These are phyloP conservation scores for Acromyrmex heyeri DNA, from an alignment of 1,140 invertebrate species.

Conservation along the genomic window DNA sequence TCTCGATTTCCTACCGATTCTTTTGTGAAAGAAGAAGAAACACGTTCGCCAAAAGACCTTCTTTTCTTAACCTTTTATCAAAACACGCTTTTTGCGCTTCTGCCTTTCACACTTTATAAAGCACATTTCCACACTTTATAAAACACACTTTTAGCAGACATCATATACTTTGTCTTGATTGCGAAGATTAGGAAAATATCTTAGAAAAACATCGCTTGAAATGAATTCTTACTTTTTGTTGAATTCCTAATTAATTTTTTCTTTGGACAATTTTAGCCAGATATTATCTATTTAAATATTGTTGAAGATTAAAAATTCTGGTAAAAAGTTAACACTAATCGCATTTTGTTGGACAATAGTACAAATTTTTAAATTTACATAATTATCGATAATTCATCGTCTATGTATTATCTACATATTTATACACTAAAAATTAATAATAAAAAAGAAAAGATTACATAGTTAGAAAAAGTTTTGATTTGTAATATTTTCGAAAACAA, in stretches of 20 bases:
- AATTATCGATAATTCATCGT: neutral
- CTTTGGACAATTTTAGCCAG: neutral
- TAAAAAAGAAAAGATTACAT: neutral
- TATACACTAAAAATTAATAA: neutral
- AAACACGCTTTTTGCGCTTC: neutral
- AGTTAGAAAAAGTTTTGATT: neutral
- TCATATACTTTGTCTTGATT: neutral
- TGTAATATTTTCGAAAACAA: neutral
- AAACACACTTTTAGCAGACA: neutral
- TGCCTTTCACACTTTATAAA: neutral
- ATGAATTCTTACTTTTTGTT: neutral
- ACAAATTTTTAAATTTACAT: neutral
- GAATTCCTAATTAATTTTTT: neutral
- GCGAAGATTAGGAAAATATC: neutral
- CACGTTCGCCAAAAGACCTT: neutral
- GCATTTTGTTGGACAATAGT: neutral
- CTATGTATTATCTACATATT: neutral
- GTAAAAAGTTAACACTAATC: neutral
- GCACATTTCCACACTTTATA: neutral
- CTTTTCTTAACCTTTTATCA: constrained; percentile 9
- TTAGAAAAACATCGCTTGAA: neutral
- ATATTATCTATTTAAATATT: neutral
- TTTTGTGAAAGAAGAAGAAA: neutral
- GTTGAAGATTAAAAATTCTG: neutral
- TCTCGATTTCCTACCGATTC: neutral